phyloP scores from a whole-genome alignment of 2,797 vertebrate species.

The Thamnophis elegans region DNA sequence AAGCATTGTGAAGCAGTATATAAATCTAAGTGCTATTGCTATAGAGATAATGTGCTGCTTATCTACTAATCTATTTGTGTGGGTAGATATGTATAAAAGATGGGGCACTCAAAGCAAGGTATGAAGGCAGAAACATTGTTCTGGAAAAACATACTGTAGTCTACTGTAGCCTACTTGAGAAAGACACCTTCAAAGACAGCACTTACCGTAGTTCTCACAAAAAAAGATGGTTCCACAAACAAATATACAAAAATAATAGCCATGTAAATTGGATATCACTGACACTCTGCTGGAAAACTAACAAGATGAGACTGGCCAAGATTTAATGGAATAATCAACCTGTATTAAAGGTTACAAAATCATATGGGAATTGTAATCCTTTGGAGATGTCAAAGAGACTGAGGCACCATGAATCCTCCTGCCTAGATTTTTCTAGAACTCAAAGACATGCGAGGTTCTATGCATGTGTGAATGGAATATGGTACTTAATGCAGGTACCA shows the following conservation, averaged over 20 bases:
- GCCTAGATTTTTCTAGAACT: neutral
- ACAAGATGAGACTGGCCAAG: neutral
- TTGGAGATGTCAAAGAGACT: neutral
- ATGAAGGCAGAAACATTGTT: neutral
- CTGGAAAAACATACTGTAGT: neutral
- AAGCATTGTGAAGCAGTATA: neutral
- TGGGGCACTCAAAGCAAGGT: neutral
- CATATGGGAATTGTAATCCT: neutral
- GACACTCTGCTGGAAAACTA: neutral
- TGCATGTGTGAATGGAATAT: neutral
- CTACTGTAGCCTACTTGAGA: neutral
- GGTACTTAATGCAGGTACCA: neutral
- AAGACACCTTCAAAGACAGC: neutral
- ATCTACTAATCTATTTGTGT: neutral
- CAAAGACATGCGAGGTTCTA: neutral
- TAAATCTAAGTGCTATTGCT: neutral
- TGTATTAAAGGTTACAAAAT: neutral
- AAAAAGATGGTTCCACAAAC: neutral
- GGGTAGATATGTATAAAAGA: neutral
- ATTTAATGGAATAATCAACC: neutral
- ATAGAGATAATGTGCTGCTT: neutral
- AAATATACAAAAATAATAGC: neutral
- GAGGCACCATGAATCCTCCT: neutral
- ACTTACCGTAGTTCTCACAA: neutral
- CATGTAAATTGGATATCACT: neutral